A percentile compares a stretch with the other conserved stretches of the same genome.
phyloP scores from a whole-genome alignment of 2,888 invertebrate genomes.

The Athalia circularis region DNA sequence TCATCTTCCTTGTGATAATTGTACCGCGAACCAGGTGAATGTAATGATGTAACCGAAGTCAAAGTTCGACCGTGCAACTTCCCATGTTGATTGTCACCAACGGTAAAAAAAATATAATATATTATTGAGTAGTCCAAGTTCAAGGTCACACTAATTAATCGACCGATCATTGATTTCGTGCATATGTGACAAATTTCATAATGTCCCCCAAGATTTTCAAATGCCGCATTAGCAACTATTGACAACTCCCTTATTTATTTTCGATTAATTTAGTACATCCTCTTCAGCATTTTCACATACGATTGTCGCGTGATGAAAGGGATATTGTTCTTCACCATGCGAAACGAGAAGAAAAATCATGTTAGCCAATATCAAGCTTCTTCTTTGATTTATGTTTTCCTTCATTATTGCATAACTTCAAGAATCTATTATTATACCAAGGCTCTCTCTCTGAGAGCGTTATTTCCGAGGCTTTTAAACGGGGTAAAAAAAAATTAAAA shows the following conservation, averaged over 20 bases:
- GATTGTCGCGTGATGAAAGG: slow-evolving; percentile 23
- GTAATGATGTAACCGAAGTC: neutral
- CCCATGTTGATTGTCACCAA: neutral
- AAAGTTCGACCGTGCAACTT: neutral
- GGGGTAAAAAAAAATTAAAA: no score
- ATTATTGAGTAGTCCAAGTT: no score
- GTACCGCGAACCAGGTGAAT: no score
- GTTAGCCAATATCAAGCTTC: slow-evolving; percentile 30
- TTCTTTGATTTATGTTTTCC: neutral
- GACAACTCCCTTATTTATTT: no score
- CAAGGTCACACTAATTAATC: neutral
- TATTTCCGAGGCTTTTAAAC: no score
- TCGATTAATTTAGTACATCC: neutral
- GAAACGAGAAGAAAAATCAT: slow-evolving; percentile 31
- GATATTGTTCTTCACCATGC: slow-evolving; percentile 28
- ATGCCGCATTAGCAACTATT: no score
- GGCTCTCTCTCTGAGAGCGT: no score
- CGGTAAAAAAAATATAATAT: no score
- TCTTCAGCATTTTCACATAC: neutral
- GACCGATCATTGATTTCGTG: no score
- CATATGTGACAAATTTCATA: no score
- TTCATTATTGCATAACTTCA: neutral
- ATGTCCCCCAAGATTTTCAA: no score
- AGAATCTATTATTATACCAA: neutral
- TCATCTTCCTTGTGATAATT: no score